Evolutionary conservation across 2,888 invertebrate genomes (phyloP), one percentile per base, ranked within the genome.

Genomic region (Keiferia lycopersicella): DNA sequence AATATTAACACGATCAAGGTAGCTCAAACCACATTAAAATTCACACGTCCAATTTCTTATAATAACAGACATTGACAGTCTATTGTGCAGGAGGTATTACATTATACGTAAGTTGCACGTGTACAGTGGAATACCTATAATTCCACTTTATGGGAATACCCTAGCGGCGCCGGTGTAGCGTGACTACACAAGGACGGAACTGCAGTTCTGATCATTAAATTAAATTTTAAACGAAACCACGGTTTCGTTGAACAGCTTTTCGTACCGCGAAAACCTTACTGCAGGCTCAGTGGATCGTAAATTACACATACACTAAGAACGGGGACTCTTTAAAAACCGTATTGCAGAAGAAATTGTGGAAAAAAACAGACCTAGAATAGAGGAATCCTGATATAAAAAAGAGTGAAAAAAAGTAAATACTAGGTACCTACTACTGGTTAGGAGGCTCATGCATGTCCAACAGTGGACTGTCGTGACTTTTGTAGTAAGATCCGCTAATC

Each of bases 141-240:
- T 64, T 48, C 14, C 1, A 16, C 3, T n/a, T 45, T 1, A 41
- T 73, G 81, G 83, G 81, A 83, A 78, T 78, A 73, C 80, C 81
- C 76, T 70, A 72, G 74, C 74, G 73, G 76, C 77, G 78, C 75
- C 74, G 71, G 68, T 65, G 71, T 86, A 72, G 82, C 87, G 87
- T 86, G 86, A 85, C 84, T n/a, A 56, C 56, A 56, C 56, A 10
- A 82, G 80, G 81, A 84, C 82, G 80, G 82, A 84, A 83, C 77
- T 78, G 80, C 77, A 74, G 77, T 79, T 83, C 79, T 71, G 77
- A 73, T 75, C 76, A 76, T 80, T 78, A 82, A 79, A 81, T 82
- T 81, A 78, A 83, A 64, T 57, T 30, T 61, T 34, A 56, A 61
- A 61, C 57, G 50, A 61, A 56, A 38, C 62, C 53, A 62, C 53